Evolutionary conservation across 2,113 vertebrate species (phyloP), one percentile per base, ranked within the genome.

Genomic region (Microcebus jonahi): DNA sequence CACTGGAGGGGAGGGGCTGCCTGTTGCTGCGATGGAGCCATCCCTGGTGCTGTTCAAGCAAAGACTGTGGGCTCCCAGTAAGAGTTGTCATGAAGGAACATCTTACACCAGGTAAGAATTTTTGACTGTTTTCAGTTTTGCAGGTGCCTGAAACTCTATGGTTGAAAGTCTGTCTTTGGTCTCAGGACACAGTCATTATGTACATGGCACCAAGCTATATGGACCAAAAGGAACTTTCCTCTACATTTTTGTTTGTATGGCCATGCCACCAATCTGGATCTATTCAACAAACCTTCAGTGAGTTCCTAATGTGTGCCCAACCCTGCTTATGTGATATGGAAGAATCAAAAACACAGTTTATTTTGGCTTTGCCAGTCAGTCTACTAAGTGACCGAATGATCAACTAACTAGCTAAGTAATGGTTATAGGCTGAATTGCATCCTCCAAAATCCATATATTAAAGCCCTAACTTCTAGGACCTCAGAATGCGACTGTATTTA

Each of bases 281-380:
- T 42, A 81, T 91, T 81, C 57, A 53, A 61, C 6, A 81, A 59
- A 34, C 25, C 17, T 50, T 45, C 2, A 34, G 48, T 45, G 59
- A 81, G 29, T 63, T 79, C 68, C 77, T 36, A 61, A 42, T 29
- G 10, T 14, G 71, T 61, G 17, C 27, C 14, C 57, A 57, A 42
- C 1, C 3, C 20, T 67, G 23, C 3, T 25, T 31, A 20, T 76
- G 50, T 29, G 39, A 70, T 76, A 68, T 21, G 31, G 17, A 55
- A n/a, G 23, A 57, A 94, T 80, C 86, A n/a, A 34, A 82, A 81
- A n/a, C 45, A 57, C 29, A 81, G 25, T 23, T 81, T 91, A 68
- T 77, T 91, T 91, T 55, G 36, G 61, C 50, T 83, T 77, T 94
- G 76, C 68, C 68, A 53, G 23, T 75, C 39, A 59, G 15, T n/a